phyloP scores from a whole-genome alignment of 64 coral and sea anemone species.

The Cladopsammia gracilis region DNA sequence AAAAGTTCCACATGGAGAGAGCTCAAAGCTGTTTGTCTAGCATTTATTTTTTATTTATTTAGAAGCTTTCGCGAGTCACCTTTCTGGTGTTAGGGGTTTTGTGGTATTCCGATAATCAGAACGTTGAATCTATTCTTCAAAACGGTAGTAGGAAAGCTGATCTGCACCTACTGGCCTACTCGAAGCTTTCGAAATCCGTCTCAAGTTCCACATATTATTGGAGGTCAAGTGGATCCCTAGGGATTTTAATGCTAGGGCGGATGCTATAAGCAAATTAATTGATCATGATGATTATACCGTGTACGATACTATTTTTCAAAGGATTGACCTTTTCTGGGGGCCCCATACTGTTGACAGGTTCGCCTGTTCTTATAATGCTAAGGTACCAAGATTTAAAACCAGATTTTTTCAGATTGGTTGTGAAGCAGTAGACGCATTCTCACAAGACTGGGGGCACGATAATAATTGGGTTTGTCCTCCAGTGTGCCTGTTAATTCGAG shows the following conservation, averaged over 20 bases:
- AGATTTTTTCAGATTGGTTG: too few species aligned
- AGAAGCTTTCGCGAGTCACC: neutral
- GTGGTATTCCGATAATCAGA: constrained; percentile 63
- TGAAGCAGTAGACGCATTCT: too few species aligned
- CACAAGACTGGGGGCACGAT: too few species aligned
- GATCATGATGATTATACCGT: neutral
- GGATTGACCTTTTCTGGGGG: neutral
- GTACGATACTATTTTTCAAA: neutral
- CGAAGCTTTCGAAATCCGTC: constrained; percentile 19
- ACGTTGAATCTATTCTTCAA: constrained; percentile 38
- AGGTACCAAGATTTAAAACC: too few species aligned
- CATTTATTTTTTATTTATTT: too few species aligned
- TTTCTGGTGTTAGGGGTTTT: constrained; percentile 30
- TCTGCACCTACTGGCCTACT: constrained; percentile 39
- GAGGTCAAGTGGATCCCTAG: constrained; percentile 7
- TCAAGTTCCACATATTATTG: constrained; percentile 6
- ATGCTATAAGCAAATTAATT: neutral
- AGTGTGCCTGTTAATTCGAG: neutral
- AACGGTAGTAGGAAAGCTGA: constrained; percentile 52
- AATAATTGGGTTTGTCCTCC: neutral
- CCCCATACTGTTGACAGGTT: neutral
- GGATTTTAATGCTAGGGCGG: neutral
- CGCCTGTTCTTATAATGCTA: too few species aligned
- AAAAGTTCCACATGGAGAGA: too few species aligned
- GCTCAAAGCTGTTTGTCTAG: neutral